Conservation (phyloP, 2,888 invertebrate species). For the Serrognathus titanus region DNA sequence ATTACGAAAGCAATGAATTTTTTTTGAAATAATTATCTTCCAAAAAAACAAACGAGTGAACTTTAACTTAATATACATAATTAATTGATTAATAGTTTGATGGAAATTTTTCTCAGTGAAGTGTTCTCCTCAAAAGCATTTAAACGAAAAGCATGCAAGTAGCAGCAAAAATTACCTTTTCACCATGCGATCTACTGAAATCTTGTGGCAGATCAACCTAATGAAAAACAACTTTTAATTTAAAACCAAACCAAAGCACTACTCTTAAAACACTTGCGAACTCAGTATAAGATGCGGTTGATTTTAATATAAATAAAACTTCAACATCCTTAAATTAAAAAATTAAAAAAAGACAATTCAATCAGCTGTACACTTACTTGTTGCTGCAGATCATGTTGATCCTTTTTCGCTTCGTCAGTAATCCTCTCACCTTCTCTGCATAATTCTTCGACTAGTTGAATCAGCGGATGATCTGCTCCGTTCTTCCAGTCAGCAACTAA, state of each 20-base stretch:
- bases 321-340: constrained; percentile 5
- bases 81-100: too few relatives aligned
- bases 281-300: not conserved
- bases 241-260: not conserved
- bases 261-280: not conserved
- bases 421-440: constrained; percentile 58
- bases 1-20: too few relatives aligned
- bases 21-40: too few relatives aligned
- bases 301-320: not conserved
- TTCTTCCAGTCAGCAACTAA: constrained; percentile 46
- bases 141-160: not conserved
- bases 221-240: constrained; percentile 3
- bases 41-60: too few relatives aligned
- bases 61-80: too few relatives aligned
- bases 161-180: constrained; percentile 52
- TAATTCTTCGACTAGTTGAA: constrained; percentile 62
- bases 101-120: too few relatives aligned
- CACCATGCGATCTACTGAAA: constrained; percentile 56
- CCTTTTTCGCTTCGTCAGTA: constrained; percentile 62
- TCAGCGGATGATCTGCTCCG: constrained; percentile 46
- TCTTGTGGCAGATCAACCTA: constrained; percentile 27
- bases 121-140: too few relatives aligned
- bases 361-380: constrained; percentile 56
- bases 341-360: constrained; percentile 11
- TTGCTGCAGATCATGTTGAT: constrained; percentile 68